Evolutionary conservation across 1,140 invertebrate genomes (phyloP).

Genomic region (Aphis gossypii): DNA sequence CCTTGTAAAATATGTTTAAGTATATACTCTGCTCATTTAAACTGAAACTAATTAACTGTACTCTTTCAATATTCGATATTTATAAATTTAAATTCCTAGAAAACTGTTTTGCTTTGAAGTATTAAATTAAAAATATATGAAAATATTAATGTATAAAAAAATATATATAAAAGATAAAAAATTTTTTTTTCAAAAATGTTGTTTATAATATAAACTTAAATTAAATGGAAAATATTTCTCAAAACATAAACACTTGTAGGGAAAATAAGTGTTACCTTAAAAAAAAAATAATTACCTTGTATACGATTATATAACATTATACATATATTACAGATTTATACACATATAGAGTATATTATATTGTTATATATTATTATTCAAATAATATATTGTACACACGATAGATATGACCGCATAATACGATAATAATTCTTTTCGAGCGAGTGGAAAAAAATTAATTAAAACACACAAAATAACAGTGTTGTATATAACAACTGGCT

Average conservation of each 20-base stretch:
- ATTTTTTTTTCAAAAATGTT: too few species aligned
- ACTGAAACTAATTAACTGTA: neutral
- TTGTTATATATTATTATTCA: neutral
- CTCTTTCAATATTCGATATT: neutral
- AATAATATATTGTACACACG: neutral
- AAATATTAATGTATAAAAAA: neutral
- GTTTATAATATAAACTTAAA: neutral
- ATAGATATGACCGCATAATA: neutral
- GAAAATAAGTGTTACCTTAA: neutral
- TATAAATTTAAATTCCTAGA: neutral
- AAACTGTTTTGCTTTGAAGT: neutral
- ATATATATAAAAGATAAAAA: too few species aligned
- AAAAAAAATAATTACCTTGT: neutral
- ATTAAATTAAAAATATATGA: neutral
- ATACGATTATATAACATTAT: neutral
- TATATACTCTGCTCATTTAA: neutral
- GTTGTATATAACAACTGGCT: neutral
- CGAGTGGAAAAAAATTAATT: neutral
- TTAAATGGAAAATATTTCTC: neutral
- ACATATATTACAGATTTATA: neutral
- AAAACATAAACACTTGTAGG: neutral
- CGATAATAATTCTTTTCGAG: neutral
- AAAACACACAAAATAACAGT: neutral
- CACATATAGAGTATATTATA: neutral
- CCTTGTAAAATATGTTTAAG: too few species aligned